phyloP scores from a whole-genome alignment of 2,113 vertebrate species.

The Uropsilus gracilis region DNA sequence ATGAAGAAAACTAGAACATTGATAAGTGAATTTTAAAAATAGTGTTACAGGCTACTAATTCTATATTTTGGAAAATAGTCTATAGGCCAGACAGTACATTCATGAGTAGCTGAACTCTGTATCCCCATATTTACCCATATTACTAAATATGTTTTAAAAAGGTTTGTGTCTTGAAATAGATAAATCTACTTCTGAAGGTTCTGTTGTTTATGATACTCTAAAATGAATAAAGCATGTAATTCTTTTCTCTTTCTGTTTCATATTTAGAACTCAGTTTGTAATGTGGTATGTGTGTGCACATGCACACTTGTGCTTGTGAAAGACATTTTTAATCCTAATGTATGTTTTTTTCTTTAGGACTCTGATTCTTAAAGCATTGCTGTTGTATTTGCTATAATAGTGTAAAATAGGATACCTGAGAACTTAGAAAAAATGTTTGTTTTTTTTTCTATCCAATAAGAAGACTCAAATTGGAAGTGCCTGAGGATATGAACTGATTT shows the following conservation, averaged over 20 bases:
- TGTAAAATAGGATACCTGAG: not conserved
- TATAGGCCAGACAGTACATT: not conserved
- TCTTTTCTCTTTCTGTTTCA: not conserved
- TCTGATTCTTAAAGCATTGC: conserved; percentile 15
- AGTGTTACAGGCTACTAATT: not conserved
- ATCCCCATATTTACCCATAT: not conserved
- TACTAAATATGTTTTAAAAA: conserved; percentile 7
- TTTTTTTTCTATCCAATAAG: conserved; percentile 58
- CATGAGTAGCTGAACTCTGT: not conserved
- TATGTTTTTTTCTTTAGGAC: not conserved
- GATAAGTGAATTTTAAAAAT: not conserved
- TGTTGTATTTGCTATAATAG: not conserved
- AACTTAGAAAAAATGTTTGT: conserved; percentile 47
- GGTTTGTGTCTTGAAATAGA: not conserved
- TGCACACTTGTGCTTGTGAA: too few species aligned
- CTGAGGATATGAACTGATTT: conserved; percentile 72
- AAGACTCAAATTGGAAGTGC: conserved; percentile 65
- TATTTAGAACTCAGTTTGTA: conserved; percentile 15
- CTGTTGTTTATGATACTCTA: not conserved
- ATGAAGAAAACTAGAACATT: not conserved
- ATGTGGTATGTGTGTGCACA: too few species aligned
- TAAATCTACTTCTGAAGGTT: not conserved
- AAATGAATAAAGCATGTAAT: not conserved
- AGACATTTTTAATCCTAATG: not conserved
- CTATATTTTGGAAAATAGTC: not conserved